A percentile compares a stretch with the other conserved stretches of the same genome.
Evolutionary conservation across 2,113 vertebrate species (phyloP).

Genomic region (Saccopteryx bilineata): DNA sequence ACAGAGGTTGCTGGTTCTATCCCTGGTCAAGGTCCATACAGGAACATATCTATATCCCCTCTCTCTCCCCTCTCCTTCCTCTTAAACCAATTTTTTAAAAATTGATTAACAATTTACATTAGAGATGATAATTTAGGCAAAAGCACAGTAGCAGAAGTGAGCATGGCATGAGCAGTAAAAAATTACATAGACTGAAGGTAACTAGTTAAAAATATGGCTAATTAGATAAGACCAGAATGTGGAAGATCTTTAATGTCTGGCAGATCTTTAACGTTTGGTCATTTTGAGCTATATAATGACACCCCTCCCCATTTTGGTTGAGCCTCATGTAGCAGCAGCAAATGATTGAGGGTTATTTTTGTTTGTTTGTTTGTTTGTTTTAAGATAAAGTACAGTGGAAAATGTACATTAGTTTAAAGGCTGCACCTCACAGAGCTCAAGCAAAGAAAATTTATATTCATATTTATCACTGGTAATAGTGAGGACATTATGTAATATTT

Average conservation of each 20-base stretch:
- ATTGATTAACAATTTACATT: not conserved
- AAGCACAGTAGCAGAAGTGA: slow-evolving; percentile 36
- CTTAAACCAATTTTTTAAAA: too few species aligned
- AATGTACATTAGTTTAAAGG: not conserved
- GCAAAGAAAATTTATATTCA: slow-evolving; percentile 5
- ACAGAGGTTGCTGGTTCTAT: too few species aligned
- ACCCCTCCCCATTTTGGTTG: not conserved
- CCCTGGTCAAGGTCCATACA: too few species aligned
- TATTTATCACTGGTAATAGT: slow-evolving; percentile 22
- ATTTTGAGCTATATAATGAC: slow-evolving; percentile 42
- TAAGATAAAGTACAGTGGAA: not conserved
- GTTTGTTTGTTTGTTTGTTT: not conserved
- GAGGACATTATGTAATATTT: not conserved
- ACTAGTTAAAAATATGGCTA: not conserved
- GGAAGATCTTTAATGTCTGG: not conserved
- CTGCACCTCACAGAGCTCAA: not conserved
- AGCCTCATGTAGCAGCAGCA: slow-evolving; percentile 20
- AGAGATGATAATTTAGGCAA: not conserved
- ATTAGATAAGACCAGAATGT: not conserved
- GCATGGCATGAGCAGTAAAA: not conserved
- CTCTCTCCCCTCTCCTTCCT: too few species aligned
- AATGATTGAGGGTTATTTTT: not conserved
- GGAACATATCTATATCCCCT: too few species aligned
- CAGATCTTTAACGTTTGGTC: not conserved
- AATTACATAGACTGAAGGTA: not conserved